Evolutionary conservation across 2,888 invertebrate genomes (phyloP), one percentile per base, ranked within the genome.

Genomic region (Icerya purchasi): DNA sequence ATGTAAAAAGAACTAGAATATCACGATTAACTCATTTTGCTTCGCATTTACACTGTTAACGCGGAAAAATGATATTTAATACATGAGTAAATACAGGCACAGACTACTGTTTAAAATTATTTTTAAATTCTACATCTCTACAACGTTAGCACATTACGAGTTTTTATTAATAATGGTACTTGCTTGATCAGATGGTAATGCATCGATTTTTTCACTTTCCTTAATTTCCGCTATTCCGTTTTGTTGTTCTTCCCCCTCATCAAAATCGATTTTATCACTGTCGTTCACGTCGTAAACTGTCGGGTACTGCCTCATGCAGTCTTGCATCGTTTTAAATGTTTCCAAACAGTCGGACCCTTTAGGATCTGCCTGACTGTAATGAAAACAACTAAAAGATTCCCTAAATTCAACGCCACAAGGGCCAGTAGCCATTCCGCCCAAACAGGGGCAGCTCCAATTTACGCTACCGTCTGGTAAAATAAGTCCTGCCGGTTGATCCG

Each of bases 351-450:
- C 91, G 54, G 86, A 84, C 52, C 93, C 94, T 73, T 93, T 93
- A 0, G 89, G 87, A 2, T 93, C 92, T 2, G 83, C 83, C 61
- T 79, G 79, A 64, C 88, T 89, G 67, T 89, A 86, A 71, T 94
- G 93, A 71, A 94, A 94, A 72, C 96, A 96, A 25, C 88, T 84
- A 72, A 96, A 93, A 1, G 94, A 92, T 65, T 91, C 86, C 52
- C 94, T 77, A 73, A 96, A 96, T 71, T 91, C 85, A 18, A 84
- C 78, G 1, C 92, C 94, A 71, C 96, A 96, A 0, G 96, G 94
- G 0, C 96, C 94, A 0, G 90, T 89, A 3, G 93, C 90, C 88
- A 94, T 93, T n/a, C 92, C 92, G 18, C 94, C 94, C 49, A 96
- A 77, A 70, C 96, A 96, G 0, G 94, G 94, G 69, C 96, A 96